A percentile compares a stretch with the other conserved stretches of the same genome.
Conservation (phyloP, 2,113 vertebrate species). For the Lepus timidus region DNA sequence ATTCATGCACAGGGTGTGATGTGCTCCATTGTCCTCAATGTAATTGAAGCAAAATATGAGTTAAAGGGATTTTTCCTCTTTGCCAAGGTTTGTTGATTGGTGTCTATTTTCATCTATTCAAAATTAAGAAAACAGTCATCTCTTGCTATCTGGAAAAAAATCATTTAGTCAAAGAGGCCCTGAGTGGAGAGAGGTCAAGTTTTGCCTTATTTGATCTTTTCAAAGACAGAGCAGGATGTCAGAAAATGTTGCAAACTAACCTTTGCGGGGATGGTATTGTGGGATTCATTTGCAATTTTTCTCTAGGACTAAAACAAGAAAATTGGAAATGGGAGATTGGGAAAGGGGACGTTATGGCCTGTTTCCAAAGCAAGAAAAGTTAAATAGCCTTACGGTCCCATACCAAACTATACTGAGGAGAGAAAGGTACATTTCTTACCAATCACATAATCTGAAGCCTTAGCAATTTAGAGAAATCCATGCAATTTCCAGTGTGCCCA, state of each 20-base stretch:
- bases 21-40: conserved; percentile 87
- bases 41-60: conserved; percentile 89
- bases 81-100: conserved; percentile 88
- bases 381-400: conserved; percentile 46
- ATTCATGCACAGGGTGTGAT: conserved; percentile 87
- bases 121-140: conserved; percentile 88
- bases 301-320: not conserved
- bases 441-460: conserved; percentile 14
- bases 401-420: conserved; percentile 57
- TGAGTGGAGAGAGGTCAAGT: conserved; percentile 87
- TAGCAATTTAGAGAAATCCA: conserved; percentile 20
- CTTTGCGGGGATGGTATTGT: conserved; percentile 66
- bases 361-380: conserved; percentile 39
- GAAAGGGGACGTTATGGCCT: not conserved
- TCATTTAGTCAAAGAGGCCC: conserved; percentile 84
- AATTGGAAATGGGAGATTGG: not conserved
- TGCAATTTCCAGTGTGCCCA: not conserved
- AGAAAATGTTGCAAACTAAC: conserved; percentile 74
- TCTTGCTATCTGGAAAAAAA: conserved; percentile 84
- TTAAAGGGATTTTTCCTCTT: conserved; percentile 88
- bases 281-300: conserved; percentile 68
- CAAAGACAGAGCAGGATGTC: conserved; percentile 61
- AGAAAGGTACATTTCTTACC: not conserved
- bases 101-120: conserved; percentile 88
- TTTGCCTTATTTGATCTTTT: conserved; percentile 82